Percentiles rank a stretch among this genome's conserved stretches.
These are phyloP conservation scores for Pavo muticus DNA, from an alignment of 2,113 vertebrate species.

Conservation along the genomic window DNA sequence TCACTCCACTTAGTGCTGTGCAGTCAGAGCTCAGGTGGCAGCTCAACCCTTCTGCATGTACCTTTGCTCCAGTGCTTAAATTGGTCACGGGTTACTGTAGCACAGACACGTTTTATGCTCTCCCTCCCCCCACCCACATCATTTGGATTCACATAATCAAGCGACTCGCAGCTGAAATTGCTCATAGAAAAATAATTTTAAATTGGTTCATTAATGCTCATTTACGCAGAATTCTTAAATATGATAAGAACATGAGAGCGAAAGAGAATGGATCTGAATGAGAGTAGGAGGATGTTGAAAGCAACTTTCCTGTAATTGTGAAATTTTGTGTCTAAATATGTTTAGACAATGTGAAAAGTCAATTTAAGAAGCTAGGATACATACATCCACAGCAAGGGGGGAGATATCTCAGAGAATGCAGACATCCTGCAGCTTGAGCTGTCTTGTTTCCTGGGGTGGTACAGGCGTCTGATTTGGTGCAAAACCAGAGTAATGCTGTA, in stretches of 20 bases:
- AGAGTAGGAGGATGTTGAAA: slow-evolving; percentile 70
- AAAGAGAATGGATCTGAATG: slow-evolving; percentile 50
- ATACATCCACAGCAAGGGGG: neutral
- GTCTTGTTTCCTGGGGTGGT: neutral
- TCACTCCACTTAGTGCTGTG: neutral
- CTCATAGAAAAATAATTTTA: slow-evolving; percentile 70
- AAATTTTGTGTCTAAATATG: slow-evolving; percentile 63
- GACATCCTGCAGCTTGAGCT: neutral
- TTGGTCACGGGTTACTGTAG: slow-evolving; percentile 20
- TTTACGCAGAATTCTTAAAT: slow-evolving; percentile 70
- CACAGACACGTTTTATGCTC: neutral
- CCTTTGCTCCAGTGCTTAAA: slow-evolving; percentile 32
- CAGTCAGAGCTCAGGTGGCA: neutral
- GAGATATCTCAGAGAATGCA: neutral
- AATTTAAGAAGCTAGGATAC: slow-evolving; percentile 41
- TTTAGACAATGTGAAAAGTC: slow-evolving; percentile 66
- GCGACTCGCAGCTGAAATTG: slow-evolving; percentile 63
- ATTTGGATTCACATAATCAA: slow-evolving; percentile 71
- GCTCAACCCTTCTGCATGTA: neutral
- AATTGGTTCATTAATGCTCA: slow-evolving; percentile 73
- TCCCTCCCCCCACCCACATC: neutral
- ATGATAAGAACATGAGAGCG: slow-evolving; percentile 45
- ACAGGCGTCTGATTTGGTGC: neutral
- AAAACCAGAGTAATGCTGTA: neutral
- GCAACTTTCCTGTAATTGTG: slow-evolving; percentile 50